A percentile compares a stretch with the other conserved stretches of the same genome.
Evolutionary conservation across 2,888 invertebrate species (phyloP).

Genomic region (Papilio protenor): DNA sequence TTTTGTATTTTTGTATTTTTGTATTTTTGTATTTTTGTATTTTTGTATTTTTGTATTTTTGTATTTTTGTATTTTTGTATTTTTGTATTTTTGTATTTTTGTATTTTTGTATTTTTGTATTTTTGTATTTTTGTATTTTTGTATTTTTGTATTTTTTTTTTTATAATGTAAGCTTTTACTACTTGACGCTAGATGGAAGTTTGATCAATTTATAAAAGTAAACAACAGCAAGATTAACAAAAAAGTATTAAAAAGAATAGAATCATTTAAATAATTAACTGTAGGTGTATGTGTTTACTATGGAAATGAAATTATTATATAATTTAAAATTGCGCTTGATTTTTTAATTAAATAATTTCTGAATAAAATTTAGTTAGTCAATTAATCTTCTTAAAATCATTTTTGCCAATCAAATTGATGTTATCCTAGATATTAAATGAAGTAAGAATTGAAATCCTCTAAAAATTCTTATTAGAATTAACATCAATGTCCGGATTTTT

Average conservation of each 20-base stretch:
- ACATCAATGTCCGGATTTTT: not conserved
- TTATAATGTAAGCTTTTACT: not conserved
- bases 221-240: not conserved
- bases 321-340: not conserved
- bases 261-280: not conserved
- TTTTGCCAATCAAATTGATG: not conserved
- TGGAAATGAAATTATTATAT: not conserved
- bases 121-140: too few relatives aligned
- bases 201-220: not conserved
- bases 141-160: too few relatives aligned
- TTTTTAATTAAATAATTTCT: not conserved
- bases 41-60: too few relatives aligned
- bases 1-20: too few relatives aligned
- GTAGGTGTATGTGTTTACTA: not conserved
- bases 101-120: too few relatives aligned
- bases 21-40: too few relatives aligned
- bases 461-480: not conserved
- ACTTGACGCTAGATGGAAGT: constrained; percentile 6
- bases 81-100: too few relatives aligned
- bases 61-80: too few relatives aligned
- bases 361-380: not conserved
- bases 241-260: too few relatives aligned
- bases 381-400: not conserved
- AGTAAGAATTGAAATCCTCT: not conserved
- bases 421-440: not conserved